A percentile compares a stretch with the other conserved stretches of the same genome.
phyloP scores from a whole-genome alignment of 2,797 vertebrate genomes.

The Myoxocephalus aenaeus region DNA sequence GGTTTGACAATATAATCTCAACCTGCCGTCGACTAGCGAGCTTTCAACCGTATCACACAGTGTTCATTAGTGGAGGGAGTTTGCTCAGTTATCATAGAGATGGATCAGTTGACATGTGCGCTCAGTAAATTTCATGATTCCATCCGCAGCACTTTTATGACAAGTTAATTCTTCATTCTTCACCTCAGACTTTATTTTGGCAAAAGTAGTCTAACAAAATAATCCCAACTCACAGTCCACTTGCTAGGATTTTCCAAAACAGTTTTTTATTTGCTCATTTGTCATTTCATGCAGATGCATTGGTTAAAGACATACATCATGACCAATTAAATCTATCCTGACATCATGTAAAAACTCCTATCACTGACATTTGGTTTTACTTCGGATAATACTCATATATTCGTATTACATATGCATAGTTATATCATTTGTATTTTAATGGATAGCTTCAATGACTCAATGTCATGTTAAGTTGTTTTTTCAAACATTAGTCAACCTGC shows the following conservation, averaged over 20 bases:
- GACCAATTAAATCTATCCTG: background rate
- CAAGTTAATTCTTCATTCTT: constrained; percentile 4
- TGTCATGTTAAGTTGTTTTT: background rate
- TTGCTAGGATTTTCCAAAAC: background rate
- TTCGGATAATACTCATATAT: background rate
- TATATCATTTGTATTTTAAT: background rate
- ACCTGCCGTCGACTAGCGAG: background rate
- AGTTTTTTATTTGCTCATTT: background rate
- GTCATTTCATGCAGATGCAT: background rate
- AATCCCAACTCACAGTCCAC: background rate
- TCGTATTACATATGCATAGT: constrained; percentile 1
- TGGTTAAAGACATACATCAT: background rate
- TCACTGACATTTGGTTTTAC: background rate
- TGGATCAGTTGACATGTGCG: constrained; percentile 4
- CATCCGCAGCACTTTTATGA: background rate
- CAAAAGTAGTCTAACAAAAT: background rate
- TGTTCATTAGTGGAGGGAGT: background rate
- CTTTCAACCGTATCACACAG: background rate
- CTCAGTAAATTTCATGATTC: constrained; percentile 33
- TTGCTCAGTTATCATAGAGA: constrained; percentile 25
- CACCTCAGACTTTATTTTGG: background rate
- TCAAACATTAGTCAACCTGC: background rate
- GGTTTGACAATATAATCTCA: background rate
- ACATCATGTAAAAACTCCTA: background rate
- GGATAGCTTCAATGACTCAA: background rate